phyloP scores from a whole-genome alignment of 2,113 vertebrate species.

The Solenodon paradoxus region DNA sequence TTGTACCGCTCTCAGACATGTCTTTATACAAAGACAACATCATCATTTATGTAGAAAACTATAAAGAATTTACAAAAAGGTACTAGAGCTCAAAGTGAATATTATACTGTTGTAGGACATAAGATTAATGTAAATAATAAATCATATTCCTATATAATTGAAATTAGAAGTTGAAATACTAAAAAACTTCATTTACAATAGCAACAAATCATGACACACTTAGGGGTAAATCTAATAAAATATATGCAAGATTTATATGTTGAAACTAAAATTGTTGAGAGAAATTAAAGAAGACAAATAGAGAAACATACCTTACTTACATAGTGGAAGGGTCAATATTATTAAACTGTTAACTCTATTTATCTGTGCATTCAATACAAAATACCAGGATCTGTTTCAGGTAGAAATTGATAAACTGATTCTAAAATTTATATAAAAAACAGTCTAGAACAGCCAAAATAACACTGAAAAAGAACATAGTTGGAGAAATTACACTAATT shows the following conservation, averaged over 20 bases:
- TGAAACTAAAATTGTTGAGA: neutral
- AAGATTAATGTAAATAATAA: neutral
- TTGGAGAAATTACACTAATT: neutral
- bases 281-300: neutral
- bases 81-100: neutral
- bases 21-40: slow-evolving; percentile 2
- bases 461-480: neutral
- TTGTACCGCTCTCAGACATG: neutral
- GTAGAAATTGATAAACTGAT: neutral
- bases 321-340: neutral
- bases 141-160: neutral
- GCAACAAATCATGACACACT: neutral
- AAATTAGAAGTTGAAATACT: neutral
- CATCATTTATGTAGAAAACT: neutral
- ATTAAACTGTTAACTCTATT: neutral
- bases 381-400: neutral
- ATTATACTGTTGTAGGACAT: neutral
- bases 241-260: neutral
- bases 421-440: neutral
- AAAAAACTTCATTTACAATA: neutral
- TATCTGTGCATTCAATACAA: neutral
- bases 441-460: neutral
- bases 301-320: neutral
- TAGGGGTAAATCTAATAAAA: neutral
- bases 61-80: neutral